phyloP scores from a whole-genome alignment of 2,113 vertebrate genomes.

The Dunckerocampus dactyliophorus region DNA sequence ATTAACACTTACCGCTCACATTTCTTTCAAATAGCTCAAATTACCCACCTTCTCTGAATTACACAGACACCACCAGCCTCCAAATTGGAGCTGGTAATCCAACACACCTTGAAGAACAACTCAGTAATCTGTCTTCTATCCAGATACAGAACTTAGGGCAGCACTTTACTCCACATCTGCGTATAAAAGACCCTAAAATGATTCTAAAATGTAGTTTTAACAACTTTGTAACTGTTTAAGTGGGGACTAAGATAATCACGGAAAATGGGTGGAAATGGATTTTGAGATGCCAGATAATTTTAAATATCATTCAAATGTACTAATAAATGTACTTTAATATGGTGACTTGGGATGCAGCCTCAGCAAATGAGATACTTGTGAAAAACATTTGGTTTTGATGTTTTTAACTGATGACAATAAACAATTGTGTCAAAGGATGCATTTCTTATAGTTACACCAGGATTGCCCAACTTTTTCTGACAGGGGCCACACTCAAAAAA shows the following conservation, averaged over 20 bases:
- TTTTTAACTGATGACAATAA: no score
- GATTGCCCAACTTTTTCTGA: no score
- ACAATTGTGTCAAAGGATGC: no score
- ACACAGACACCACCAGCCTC: neutral
- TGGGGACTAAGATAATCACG: neutral
- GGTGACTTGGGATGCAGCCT: no score
- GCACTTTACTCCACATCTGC: neutral
- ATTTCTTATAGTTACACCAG: no score
- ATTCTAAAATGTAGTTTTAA: neutral
- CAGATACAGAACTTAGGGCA: neutral
- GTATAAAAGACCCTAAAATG: neutral
- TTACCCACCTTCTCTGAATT: constrained; percentile 9
- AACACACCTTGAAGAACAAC: constrained; percentile 2
- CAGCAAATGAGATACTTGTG: no score
- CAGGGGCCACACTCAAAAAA: no score
- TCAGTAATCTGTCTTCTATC: neutral
- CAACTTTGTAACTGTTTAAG: neutral
- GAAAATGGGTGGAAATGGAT: neutral
- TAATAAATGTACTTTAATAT: no score
- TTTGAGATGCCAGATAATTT: neutral
- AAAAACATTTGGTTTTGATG: no score
- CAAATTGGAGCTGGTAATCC: constrained; percentile 11
- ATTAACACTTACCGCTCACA: constrained; percentile 22
- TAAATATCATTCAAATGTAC: neutral
- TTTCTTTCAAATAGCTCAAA: constrained; percentile 24